Evolutionary conservation across 2,888 invertebrate genomes (phyloP).

Genomic region (Parnassius mnemosyne): DNA sequence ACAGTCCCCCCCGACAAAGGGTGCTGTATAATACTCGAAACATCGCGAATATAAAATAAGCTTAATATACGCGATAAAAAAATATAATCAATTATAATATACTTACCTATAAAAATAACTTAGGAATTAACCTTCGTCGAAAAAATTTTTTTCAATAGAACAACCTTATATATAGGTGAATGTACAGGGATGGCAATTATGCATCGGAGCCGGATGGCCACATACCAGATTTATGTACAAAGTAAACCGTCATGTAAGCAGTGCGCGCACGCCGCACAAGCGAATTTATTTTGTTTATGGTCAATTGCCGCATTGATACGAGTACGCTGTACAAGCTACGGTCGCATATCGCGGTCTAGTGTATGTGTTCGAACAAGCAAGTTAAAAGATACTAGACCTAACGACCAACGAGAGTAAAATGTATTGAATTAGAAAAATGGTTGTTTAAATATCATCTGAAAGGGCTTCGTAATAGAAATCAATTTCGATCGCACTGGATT

Average conservation of each 20-base stretch:
- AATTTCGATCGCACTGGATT: conserved; percentile 11
- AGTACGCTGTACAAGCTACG: conserved; percentile 5
- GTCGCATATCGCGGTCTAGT: conserved; percentile 2
- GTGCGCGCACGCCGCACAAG: conserved; percentile 45
- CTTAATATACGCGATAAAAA: too few species aligned
- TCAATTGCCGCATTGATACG: conserved; percentile 35
- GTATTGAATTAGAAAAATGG: not conserved
- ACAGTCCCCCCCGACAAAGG: too few species aligned
- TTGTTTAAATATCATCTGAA: conserved; percentile 3
- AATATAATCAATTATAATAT: too few species aligned
- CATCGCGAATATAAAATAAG: too few species aligned
- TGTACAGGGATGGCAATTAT: conserved; percentile 51
- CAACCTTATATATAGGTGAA: conserved; percentile 32
- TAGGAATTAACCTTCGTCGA: conserved; percentile 3
- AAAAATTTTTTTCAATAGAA: conserved; percentile 21
- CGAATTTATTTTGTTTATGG: conserved; percentile 61
- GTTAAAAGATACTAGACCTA: not conserved
- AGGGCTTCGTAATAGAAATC: conserved; percentile 2
- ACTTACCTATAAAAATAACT: not conserved
- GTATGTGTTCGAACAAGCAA: conserved; percentile 10
- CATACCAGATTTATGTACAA: conserved; percentile 53
- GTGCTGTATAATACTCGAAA: too few species aligned
- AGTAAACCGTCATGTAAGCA: conserved; percentile 42
- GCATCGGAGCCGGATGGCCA: conserved; percentile 44
- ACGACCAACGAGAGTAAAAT: not conserved